Evolutionary conservation across 1,140 invertebrate species (phyloP).

Genomic region (Drosophila guanche): DNA sequence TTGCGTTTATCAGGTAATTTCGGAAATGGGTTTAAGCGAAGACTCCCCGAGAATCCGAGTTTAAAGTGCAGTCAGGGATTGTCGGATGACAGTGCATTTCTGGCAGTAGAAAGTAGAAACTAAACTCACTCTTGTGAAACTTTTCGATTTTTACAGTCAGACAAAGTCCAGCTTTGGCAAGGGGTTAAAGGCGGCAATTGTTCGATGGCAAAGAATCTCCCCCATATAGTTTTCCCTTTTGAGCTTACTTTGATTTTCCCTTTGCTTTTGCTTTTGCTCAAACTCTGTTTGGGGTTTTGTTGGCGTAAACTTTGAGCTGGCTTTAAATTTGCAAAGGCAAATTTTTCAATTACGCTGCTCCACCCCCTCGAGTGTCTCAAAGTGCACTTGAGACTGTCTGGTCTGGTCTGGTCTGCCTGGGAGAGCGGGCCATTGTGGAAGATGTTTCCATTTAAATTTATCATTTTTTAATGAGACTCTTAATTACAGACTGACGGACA

Average conservation of each 20-base stretch:
- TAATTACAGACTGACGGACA: conserved; percentile 63
- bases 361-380: conserved; percentile 23
- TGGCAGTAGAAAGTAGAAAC: conserved; percentile 32
- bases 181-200: conserved; percentile 65
- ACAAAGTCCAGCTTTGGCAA: neutral
- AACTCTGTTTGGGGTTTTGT: conserved; percentile 24
- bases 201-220: conserved; percentile 51
- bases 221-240: conserved; percentile 7
- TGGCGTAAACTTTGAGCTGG: conserved; percentile 31
- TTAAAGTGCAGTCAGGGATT: conserved; percentile 5
- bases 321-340: conserved; percentile 50
- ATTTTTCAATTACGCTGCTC: conserved; percentile 35
- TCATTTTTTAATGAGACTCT: conserved; percentile 82
- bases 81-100: conserved; percentile 17
- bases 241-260: neutral
- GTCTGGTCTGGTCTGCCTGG: conserved; percentile 16
- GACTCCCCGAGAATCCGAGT: neutral
- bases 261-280: too few relatives aligned
- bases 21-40: conserved; percentile 6
- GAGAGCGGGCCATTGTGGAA: conserved; percentile 33
- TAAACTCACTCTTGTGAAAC: conserved; percentile 38
- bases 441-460: conserved; percentile 80
- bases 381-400: conserved; percentile 68
- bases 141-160: conserved; percentile 46
- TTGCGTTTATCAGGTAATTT: conserved; percentile 27